Conservation (phyloP, 2,113 vertebrate species). For the Cottus gobio region DNA sequence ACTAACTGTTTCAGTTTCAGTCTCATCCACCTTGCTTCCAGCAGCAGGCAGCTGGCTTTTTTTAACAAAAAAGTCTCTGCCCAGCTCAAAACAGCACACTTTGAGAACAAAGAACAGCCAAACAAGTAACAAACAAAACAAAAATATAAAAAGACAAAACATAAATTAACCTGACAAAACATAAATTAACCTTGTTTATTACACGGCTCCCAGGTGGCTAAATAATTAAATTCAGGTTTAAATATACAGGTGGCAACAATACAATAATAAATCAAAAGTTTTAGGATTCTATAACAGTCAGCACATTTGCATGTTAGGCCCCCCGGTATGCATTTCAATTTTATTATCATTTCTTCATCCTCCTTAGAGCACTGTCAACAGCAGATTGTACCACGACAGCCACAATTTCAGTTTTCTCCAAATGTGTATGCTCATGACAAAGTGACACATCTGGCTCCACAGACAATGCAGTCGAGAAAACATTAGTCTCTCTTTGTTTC, state of each 20-base stretch:
- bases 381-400: background rate
- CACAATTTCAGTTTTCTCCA: background rate
- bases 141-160: background rate
- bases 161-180: background rate
- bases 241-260: background rate
- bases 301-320: background rate
- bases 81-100: background rate
- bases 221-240: background rate
- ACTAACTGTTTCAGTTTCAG: background rate
- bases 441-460: conserved; percentile 2
- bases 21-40: background rate
- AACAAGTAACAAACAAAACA: background rate
- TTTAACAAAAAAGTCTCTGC: background rate
- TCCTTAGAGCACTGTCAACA: background rate
- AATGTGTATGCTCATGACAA: background rate
- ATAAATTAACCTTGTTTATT: background rate
- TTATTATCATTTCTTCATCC: too few species aligned
- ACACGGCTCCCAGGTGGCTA: background rate
- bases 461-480: background rate
- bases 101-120: background rate
- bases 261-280: background rate
- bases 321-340: too few species aligned
- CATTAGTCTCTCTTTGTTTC: background rate
- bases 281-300: background rate
- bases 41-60: background rate